A percentile compares a stretch with the other conserved stretches of the same genome.
Conservation (phyloP, 64 coral and sea anemone species). For the Exaiptasia diaphana region DNA sequence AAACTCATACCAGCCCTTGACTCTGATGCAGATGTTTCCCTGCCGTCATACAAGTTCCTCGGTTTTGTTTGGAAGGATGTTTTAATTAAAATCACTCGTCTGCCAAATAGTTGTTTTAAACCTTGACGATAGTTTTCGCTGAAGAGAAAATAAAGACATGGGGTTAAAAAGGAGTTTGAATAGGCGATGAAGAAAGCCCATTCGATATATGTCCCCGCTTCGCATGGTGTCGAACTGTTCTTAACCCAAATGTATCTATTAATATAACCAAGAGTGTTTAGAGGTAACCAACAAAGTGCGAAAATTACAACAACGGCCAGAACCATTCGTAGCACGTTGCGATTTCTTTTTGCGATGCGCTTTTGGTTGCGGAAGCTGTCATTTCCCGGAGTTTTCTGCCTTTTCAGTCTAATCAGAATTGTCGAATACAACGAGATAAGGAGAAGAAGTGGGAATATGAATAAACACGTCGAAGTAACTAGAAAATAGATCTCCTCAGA, state of each 20-base stretch:
- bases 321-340: conserved; percentile 6
- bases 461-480: not conserved
- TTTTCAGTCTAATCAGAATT: conserved; percentile 5
- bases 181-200: conserved; percentile 6
- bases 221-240: not conserved
- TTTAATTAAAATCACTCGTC: not conserved
- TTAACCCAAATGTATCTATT: not conserved
- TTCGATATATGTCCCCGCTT: not conserved
- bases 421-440: conserved; percentile 17
- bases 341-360: not conserved
- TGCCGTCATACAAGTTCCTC: not conserved
- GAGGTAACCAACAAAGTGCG: conserved; percentile 2
- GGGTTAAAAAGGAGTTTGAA: not conserved
- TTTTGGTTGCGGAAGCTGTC: not conserved
- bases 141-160: conserved; percentile 6
- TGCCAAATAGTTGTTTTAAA: not conserved
- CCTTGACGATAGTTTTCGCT: conserved; percentile 10
- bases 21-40: not conserved
- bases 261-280: not conserved
- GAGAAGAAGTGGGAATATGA: not conserved
- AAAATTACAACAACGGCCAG: conserved; percentile 6
- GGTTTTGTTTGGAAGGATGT: not conserved
- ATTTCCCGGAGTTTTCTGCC: not conserved
- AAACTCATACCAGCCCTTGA: not conserved
- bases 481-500: not conserved